A percentile compares a stretch with the other conserved stretches of the same genome.
phyloP scores from a whole-genome alignment of 64 coral and sea anemone species.

The Astreopora myriophthalma region DNA sequence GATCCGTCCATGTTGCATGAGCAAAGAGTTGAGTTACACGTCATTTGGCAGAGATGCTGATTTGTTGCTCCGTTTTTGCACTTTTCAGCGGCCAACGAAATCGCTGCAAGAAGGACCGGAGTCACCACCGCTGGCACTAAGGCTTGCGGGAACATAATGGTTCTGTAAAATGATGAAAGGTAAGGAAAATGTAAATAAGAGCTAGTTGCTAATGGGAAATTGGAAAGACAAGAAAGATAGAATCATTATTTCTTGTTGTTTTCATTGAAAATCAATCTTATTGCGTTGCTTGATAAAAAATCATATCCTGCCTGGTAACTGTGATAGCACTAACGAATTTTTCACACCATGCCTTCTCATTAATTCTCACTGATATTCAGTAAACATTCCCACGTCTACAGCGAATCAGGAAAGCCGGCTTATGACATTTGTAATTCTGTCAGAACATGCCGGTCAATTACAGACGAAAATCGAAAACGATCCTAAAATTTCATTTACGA shows the following conservation, averaged over 20 bases:
- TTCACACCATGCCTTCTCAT: too few relatives aligned
- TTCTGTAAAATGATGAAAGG: background rate
- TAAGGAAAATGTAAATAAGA: background rate
- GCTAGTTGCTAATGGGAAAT: background rate
- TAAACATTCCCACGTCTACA: too few relatives aligned
- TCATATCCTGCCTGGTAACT: too few relatives aligned
- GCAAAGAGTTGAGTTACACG: background rate
- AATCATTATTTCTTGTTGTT: background rate
- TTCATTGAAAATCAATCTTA: too few relatives aligned
- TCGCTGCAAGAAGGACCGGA: background rate
- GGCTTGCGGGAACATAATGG: background rate
- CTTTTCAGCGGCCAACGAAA: background rate
- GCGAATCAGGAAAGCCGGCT: too few relatives aligned
- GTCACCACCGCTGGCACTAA: background rate
- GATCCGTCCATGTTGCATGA: constrained; percentile 21
- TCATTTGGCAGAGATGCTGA: constrained; percentile 66
- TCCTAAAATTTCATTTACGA: too few relatives aligned
- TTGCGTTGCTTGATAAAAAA: too few relatives aligned
- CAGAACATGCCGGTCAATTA: too few relatives aligned
- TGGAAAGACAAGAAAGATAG: background rate
- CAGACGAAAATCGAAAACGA: too few relatives aligned
- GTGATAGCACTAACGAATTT: too few relatives aligned
- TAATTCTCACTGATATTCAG: too few relatives aligned
- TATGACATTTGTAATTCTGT: too few relatives aligned
- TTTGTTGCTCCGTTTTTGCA: constrained; percentile 32